A percentile compares a stretch with the other conserved stretches of the same genome.
phyloP scores from a whole-genome alignment of 2,888 invertebrate species.

The Magallana nippona region DNA sequence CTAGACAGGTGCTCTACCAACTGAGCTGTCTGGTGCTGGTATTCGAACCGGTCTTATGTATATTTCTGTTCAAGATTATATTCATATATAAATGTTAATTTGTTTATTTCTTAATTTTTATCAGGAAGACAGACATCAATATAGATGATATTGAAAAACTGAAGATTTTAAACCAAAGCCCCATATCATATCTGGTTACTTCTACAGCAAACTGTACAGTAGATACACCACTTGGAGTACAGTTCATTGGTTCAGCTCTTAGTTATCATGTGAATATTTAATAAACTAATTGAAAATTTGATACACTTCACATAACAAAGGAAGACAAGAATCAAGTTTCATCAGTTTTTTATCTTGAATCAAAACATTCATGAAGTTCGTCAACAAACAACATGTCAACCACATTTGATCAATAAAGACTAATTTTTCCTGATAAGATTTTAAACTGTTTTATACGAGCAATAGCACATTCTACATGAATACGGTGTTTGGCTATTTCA shows the following conservation, averaged over 20 bases:
- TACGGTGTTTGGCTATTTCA: conserved; percentile 14
- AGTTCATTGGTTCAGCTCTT: conserved; percentile 16
- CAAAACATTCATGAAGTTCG: conserved; percentile 9
- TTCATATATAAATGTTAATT: too few species aligned
- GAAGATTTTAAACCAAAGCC: too few species aligned
- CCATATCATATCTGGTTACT: too few species aligned
- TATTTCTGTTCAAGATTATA: too few species aligned
- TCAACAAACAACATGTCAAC: conserved; percentile 18
- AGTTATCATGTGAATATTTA: not conserved
- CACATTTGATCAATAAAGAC: conserved; percentile 11
- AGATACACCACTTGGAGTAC: conserved; percentile 10
- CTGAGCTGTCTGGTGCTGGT: too few species aligned
- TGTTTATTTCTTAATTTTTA: too few species aligned
- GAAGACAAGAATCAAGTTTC: too few species aligned
- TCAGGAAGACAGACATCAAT: too few species aligned
- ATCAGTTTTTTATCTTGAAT: not conserved
- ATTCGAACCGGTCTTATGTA: too few species aligned
- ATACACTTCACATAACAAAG: too few species aligned
- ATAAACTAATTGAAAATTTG: too few species aligned
- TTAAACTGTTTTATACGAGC: conserved; percentile 18
- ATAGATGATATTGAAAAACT: too few species aligned
- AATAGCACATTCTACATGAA: conserved; percentile 4
- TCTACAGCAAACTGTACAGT: not conserved
- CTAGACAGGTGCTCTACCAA: not conserved
- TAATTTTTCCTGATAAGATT: conserved; percentile 3